Evolutionary conservation across 2,113 vertebrate genomes (phyloP).

Genomic region (Gymnocephalus cernua): DNA sequence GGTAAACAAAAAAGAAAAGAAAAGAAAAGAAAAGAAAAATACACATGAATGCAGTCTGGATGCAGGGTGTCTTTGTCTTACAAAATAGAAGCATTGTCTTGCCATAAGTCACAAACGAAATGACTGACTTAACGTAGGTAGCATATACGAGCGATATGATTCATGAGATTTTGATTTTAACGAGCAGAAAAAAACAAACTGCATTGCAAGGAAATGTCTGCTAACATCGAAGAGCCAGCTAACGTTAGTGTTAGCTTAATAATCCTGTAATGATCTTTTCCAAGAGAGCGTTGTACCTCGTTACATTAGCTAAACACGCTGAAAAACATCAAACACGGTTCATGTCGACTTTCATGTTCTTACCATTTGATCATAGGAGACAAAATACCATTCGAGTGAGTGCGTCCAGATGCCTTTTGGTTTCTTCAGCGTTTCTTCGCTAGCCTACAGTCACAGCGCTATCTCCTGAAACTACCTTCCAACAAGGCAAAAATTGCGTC

Average conservation of each 20-base stretch:
- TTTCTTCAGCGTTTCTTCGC: constrained; percentile 23
- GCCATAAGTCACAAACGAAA: not conserved
- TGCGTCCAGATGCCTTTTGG: not conserved
- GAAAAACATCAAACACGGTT: not conserved
- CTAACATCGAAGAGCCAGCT: not conserved
- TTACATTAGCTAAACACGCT: constrained; percentile 10
- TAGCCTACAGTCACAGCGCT: constrained; percentile 34
- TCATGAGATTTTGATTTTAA: not conserved
- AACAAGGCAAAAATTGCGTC: constrained; percentile 88
- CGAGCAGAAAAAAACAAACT: not conserved
- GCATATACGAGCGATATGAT: not conserved
- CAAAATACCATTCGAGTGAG: constrained; percentile 44
- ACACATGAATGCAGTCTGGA: not conserved
- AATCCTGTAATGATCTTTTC: not conserved
- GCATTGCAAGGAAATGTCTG: not conserved
- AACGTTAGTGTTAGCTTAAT: constrained; percentile 14
- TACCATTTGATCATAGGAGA: constrained; percentile 62
- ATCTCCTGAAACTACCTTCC: constrained; percentile 83
- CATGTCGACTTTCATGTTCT: not conserved
- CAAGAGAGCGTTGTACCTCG: constrained; percentile 53
- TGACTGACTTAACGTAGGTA: not conserved
- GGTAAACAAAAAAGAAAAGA: not conserved
- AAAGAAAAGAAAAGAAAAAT: too few species aligned
- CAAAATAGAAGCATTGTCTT: constrained; percentile 1
- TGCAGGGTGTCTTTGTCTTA: not conserved